Base-by-base conservation (phyloP, 2,797 vertebrate species). In the Catamblyrhynchus diadema region DNA sequence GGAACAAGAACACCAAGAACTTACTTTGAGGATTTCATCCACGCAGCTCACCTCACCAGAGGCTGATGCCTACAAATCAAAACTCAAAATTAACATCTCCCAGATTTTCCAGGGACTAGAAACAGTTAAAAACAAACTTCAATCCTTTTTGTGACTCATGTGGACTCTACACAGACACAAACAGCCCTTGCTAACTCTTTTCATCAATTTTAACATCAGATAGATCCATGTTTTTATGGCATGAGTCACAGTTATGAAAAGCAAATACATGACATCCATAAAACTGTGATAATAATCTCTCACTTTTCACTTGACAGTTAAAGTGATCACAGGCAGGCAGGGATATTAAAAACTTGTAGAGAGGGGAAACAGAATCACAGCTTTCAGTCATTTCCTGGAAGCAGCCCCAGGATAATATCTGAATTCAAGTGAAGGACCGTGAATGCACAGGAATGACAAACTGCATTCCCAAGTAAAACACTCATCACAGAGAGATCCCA, bases 21-120 rank as follows among this genome's bases (percentile, higher is more conserved):
- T 97, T 98, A 99, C 99, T 99, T 99, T 99, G 66, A 99, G 98
- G 97, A 99, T 99, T 97, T 99, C 99, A 97, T 99, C 99, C 47
- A 99, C 99, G 93, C 99, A 99, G 98, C 98, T 99, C 81, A 99
- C 98, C 73, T 99, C 99, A 84, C 99, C 98, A 13, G 99, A 98
- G 80, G 98, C 98, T 59, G 98, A 98, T 83, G 98, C 99, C 99
- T 99, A 95, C 89, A 97, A 97, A 97, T 96, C 75, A 95, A 88
- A 97, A 86, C 48, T 57, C 90, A 92, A 30, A 75, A 74, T 97
- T 96, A 95, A 80, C 8, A 14, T 66, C 70, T 91, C 32, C 50
- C 53, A 71, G 18, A 13, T 65, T 35, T 64, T 59, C 57, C 47
- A 57, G 37, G 44, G 41, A 37, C 27, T 53, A 82, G 48, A 87